Percentiles rank a stretch among this genome's conserved stretches.
Conservation (phyloP, 2,797 vertebrate genomes). For the Peromyscus nudipes region DNA sequence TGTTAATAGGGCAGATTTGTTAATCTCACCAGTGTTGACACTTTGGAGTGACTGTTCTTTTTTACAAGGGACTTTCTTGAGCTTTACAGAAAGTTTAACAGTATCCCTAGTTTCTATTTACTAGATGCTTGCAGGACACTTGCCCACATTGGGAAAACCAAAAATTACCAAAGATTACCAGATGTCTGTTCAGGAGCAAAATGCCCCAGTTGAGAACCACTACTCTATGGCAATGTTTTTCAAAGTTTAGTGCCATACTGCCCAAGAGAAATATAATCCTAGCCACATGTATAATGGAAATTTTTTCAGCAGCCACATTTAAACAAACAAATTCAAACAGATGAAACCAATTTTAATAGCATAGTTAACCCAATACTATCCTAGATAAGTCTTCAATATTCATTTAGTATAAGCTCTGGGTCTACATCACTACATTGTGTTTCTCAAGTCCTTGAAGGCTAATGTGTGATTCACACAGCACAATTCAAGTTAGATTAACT, state of each 20-base stretch:
- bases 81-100: not conserved
- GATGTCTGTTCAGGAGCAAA: not conserved
- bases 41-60: not conserved
- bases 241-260: not conserved
- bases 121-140: not conserved
- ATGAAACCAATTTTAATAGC: slow-evolving; percentile 30
- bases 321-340: slow-evolving; percentile 49
- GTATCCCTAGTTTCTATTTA: not conserved
- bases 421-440: not conserved
- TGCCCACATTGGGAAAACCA: not conserved
- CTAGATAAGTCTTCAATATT: not conserved
- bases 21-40: not conserved
- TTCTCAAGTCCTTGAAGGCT: not conserved
- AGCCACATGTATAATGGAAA: not conserved
- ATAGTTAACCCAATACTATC: not conserved
- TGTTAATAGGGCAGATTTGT: not conserved
- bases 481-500: not conserved
- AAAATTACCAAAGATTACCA: slow-evolving; percentile 13
- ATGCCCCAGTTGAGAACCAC: not conserved
- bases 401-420: not conserved
- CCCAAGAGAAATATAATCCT: not conserved
- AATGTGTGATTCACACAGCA: not conserved
- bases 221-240: not conserved
- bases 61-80: not conserved
- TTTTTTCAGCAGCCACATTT: slow-evolving; percentile 18